Evolutionary conservation across 1,140 invertebrate genomes (phyloP).

Genomic region (Scaptomyza hsui): DNA sequence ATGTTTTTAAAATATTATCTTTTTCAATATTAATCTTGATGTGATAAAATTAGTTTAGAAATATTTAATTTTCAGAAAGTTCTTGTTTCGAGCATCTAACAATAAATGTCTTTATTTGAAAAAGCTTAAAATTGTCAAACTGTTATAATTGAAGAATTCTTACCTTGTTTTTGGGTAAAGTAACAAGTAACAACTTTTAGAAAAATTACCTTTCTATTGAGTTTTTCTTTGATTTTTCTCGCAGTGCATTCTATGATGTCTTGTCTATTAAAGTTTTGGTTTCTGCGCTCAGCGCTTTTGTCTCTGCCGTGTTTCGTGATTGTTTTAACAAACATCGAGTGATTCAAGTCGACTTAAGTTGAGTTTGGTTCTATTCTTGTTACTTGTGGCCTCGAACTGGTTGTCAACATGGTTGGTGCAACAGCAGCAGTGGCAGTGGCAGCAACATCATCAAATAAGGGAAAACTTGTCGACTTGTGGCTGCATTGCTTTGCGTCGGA

Average conservation of each 20-base stretch:
- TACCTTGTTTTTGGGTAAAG: no score
- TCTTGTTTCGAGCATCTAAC: no score
- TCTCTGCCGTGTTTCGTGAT: slow-evolving; percentile 41
- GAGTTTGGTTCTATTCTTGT: slow-evolving; percentile 29
- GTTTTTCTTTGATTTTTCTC: not conserved
- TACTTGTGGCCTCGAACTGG: slow-evolving; percentile 31
- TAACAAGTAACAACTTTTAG: no score
- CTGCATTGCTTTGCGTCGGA: not conserved
- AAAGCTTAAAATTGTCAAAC: no score
- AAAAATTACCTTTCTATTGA: no score
- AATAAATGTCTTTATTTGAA: no score
- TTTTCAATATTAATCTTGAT: no score
- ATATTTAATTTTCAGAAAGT: no score
- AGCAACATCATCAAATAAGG: slow-evolving; percentile 65
- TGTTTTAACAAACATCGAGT: slow-evolving; percentile 52
- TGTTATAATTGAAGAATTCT: no score
- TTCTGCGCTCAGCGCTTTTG: slow-evolving; percentile 5
- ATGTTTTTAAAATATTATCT: no score
- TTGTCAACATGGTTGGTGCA: slow-evolving; percentile 32
- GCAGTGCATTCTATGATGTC: slow-evolving; percentile 15
- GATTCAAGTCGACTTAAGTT: no score
- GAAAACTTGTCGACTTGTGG: slow-evolving; percentile 59
- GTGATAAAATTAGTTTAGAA: no score
- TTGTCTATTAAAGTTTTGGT: slow-evolving; percentile 28
- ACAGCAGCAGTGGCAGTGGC: not conserved